Percentiles rank a stretch among this genome's conserved stretches.
Evolutionary conservation across 2,888 invertebrate species (phyloP).

Genomic region (Noctua fimbriata): DNA sequence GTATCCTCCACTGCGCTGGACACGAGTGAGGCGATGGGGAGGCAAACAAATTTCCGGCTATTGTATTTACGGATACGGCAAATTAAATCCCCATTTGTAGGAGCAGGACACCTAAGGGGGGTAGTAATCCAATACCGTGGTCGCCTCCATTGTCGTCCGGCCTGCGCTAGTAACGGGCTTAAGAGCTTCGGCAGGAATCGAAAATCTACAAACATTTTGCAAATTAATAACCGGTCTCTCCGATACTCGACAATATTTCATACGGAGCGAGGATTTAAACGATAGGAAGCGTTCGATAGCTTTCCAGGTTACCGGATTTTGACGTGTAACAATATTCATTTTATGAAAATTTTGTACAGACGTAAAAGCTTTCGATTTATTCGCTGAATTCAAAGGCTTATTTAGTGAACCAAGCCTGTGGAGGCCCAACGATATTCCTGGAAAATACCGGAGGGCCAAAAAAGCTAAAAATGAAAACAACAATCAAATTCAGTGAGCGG

Average conservation of each 20-base stretch:
- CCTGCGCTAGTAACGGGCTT: constrained; percentile 81
- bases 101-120: constrained; percentile 78
- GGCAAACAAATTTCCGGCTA: constrained; percentile 81
- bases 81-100: constrained; percentile 87
- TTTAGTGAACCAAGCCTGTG: constrained; percentile 25
- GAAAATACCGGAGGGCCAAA: constrained; percentile 26
- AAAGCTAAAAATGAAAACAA: constrained; percentile 51
- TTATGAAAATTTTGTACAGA: constrained; percentile 3
- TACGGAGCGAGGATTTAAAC: constrained; percentile 44
- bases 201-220: constrained; percentile 80
- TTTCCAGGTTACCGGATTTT: constrained; percentile 34
- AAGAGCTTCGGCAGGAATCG: constrained; percentile 78
- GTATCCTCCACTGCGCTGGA: constrained; percentile 71
- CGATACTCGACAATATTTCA: constrained; percentile 64
- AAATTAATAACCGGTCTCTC: constrained; percentile 85
- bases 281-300: constrained; percentile 36
- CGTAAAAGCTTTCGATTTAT: constrained; percentile 20
- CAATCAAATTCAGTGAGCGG: constrained; percentile 59
- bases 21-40: constrained; percentile 70
- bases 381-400: constrained; percentile 22
- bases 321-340: constrained; percentile 46
- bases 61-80: constrained; percentile 86
- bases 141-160: constrained; percentile 82
- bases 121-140: constrained; percentile 83
- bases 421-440: constrained; percentile 18